Evolutionary conservation across 2,113 vertebrate species (phyloP).

Genomic region (Xiphophorus couchianus): DNA sequence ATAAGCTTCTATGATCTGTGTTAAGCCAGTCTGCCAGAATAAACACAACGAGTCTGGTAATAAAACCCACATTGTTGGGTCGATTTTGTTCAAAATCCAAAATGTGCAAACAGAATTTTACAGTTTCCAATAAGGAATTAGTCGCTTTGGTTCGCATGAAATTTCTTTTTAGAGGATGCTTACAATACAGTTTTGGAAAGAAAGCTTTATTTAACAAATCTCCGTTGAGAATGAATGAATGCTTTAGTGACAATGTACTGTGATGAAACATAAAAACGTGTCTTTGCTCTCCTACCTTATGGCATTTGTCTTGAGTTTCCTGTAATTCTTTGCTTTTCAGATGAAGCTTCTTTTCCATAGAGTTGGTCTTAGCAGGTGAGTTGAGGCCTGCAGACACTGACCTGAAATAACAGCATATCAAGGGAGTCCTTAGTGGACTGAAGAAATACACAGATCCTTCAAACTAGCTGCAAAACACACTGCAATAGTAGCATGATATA

Average conservation of each 20-base stretch:
- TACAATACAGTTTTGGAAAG: background rate
- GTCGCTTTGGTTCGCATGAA: background rate
- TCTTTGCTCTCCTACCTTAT: constrained; percentile 84
- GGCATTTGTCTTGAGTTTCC: constrained; percentile 99
- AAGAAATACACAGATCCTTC: background rate
- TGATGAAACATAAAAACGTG: background rate
- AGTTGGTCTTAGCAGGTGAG: constrained; percentile 97
- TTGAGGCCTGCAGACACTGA: constrained; percentile 89
- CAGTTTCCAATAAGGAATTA: constrained; percentile 15
- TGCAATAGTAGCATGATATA: too few species aligned
- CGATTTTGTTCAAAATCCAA: constrained; percentile 8
- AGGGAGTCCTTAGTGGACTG: background rate
- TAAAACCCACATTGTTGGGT: constrained; percentile 18
- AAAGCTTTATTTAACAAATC: background rate
- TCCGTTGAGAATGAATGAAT: background rate
- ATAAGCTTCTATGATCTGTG: constrained; percentile 45
- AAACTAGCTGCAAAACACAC: background rate
- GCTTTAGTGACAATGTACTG: background rate
- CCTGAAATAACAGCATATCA: constrained; percentile 73
- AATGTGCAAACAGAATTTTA: constrained; percentile 15
- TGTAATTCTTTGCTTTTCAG: constrained; percentile 98
- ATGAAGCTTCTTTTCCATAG: constrained; percentile 98
- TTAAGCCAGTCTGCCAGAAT: constrained; percentile 28
- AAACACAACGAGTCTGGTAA: constrained; percentile 41
- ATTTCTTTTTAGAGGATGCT: background rate